phyloP scores from a whole-genome alignment of 2,797 vertebrate species.

The Carcharodon carcharias region DNA sequence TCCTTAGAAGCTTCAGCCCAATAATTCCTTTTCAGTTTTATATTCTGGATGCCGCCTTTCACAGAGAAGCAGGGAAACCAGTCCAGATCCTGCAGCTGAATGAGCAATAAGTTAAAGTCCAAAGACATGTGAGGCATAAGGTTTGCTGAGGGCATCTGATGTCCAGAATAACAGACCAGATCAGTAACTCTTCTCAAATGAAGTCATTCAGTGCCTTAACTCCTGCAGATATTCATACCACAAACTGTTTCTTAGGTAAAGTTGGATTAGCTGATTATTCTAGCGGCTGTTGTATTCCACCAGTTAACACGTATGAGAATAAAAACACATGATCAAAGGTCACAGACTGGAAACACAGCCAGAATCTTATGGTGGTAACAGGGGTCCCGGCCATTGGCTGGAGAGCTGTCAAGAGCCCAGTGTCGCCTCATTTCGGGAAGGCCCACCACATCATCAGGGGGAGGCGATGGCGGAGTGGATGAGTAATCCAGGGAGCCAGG shows the following conservation, averaged over 20 bases:
- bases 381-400: too few relatives aligned
- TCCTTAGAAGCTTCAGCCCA: too few relatives aligned
- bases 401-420: too few relatives aligned
- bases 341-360: too few relatives aligned
- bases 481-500: too few relatives aligned
- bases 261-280: not conserved
- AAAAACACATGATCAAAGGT: not conserved
- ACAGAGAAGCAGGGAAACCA: too few relatives aligned
- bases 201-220: not conserved
- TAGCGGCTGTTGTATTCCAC: not conserved
- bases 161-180: not conserved
- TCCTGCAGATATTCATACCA: not conserved
- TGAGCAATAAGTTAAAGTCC: not conserved
- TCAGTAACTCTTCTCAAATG: not conserved
- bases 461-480: too few relatives aligned
- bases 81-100: too few relatives aligned
- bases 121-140: not conserved
- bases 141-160: not conserved
- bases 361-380: too few relatives aligned
- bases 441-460: too few relatives aligned
- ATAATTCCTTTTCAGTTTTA: not conserved
- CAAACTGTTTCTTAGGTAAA: not conserved
- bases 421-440: too few relatives aligned
- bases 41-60: not conserved
- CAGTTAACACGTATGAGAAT: not conserved